phyloP scores from a whole-genome alignment of 2,888 invertebrate species.

The Tethea ocularis region DNA sequence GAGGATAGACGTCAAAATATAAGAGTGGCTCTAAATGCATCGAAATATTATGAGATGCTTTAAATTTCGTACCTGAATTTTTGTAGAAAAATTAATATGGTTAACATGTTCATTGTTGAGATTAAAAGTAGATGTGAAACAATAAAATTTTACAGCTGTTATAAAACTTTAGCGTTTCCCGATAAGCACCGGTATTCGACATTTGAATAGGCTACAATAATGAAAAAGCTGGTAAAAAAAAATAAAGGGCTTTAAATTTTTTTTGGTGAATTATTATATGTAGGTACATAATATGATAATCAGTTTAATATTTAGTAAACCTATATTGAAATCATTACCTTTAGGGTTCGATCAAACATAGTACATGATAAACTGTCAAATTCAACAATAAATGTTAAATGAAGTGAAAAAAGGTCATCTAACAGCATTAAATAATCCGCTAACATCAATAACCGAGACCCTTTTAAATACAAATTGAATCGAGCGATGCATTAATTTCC shows the following conservation, averaged over 20 bases:
- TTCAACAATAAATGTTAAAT: background rate
- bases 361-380: background rate
- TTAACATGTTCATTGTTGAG: no score
- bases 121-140: conserved; percentile 53
- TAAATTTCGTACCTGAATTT: no score
- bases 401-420: background rate
- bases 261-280: background rate
- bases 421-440: background rate
- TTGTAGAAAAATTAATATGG: no score
- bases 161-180: conserved; percentile 64
- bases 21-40: no score
- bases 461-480: conserved; percentile 34
- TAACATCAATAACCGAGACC: background rate
- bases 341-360: no score
- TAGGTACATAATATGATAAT: no score
- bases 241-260: no score
- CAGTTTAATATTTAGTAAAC: no score
- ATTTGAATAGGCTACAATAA: conserved; percentile 40
- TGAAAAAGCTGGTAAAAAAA: conserved; percentile 11
- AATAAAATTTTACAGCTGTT: conserved; percentile 59
- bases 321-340: no score
- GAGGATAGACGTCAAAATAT: no score
- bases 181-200: conserved; percentile 51
- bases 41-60: no score
- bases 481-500: conserved; percentile 74